Evolutionary conservation across 2,888 invertebrate genomes (phyloP).

Genomic region (Machimus rusticus): DNA sequence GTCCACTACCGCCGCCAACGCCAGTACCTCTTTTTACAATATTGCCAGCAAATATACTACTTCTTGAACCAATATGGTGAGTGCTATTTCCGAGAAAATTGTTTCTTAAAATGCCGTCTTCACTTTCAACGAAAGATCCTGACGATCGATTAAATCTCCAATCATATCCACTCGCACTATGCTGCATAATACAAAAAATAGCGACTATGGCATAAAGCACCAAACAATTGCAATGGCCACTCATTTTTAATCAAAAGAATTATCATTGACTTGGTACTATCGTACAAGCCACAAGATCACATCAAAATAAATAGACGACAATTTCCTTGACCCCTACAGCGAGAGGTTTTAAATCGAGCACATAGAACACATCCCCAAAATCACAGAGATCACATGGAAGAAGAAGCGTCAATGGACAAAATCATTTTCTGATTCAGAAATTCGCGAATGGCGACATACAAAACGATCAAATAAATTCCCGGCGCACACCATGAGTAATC

Average conservation of each 20-base stretch:
- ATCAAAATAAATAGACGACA: neutral
- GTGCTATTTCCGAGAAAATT: neutral
- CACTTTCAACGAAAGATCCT: neutral
- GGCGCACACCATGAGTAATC: constrained; percentile 21
- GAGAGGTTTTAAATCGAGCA: neutral
- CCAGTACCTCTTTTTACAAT: neutral
- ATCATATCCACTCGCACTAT: neutral
- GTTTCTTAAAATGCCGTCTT: neutral
- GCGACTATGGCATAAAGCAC: neutral
- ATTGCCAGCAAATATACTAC: neutral
- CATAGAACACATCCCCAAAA: neutral
- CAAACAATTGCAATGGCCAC: neutral
- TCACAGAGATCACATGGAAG: constrained; percentile 22
- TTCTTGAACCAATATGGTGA: neutral
- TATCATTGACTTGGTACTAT: neutral
- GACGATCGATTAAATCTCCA: neutral
- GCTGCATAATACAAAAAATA: neutral
- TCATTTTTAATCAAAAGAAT: neutral
- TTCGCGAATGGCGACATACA: neutral
- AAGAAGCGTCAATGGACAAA: neutral
- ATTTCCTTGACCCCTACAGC: constrained; percentile 25
- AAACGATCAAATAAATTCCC: neutral
- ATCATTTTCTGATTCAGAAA: constrained; percentile 6
- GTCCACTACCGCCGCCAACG: neutral
- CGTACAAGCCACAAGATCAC: neutral